These are phyloP conservation scores for Solenopsis fugax DNA, from an alignment of 1,140 invertebrate genomes.

Conservation along the genomic window DNA sequence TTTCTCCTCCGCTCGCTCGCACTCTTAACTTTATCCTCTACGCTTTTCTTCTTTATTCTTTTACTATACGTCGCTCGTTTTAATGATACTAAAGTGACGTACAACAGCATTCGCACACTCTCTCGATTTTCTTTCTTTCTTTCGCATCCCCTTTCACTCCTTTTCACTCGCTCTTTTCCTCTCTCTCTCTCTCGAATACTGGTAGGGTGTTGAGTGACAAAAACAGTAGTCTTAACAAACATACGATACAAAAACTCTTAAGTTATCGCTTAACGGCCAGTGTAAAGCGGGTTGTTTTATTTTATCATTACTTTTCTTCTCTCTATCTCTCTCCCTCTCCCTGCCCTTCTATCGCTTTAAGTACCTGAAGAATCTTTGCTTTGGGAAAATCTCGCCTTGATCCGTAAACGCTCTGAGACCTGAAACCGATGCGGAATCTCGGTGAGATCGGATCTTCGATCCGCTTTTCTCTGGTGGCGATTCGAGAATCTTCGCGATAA, in stretches of 20 bases:
- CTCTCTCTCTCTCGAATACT: constrained; percentile 80
- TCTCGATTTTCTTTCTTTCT: background rate
- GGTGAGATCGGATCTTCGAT: background rate
- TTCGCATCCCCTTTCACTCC: background rate
- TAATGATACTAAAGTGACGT: constrained; percentile 63
- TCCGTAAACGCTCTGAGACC: background rate
- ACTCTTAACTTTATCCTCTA: constrained; percentile 57
- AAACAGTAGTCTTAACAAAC: constrained; percentile 85
- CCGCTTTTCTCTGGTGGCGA: background rate
- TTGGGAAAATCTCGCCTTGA: constrained; percentile 80
- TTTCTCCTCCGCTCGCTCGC: background rate
- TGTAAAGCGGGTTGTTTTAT: constrained; percentile 78
- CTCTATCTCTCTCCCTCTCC: background rate
- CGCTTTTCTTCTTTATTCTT: background rate
- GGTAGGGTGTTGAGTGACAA: constrained; percentile 84
- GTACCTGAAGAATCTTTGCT: constrained; percentile 84
- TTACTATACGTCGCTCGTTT: constrained; percentile 62
- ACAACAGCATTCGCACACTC: constrained; percentile 22
- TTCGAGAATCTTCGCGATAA: background rate
- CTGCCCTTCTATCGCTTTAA: constrained; percentile 74
- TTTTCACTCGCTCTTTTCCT: constrained; percentile 15
- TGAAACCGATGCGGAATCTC: constrained; percentile 8
- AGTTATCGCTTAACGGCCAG: constrained; percentile 83
- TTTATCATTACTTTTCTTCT: constrained; percentile 10
- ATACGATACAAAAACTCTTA: constrained; percentile 85